Conservation (phyloP, 2,888 invertebrate species). For the Cataglyphis cursor region DNA sequence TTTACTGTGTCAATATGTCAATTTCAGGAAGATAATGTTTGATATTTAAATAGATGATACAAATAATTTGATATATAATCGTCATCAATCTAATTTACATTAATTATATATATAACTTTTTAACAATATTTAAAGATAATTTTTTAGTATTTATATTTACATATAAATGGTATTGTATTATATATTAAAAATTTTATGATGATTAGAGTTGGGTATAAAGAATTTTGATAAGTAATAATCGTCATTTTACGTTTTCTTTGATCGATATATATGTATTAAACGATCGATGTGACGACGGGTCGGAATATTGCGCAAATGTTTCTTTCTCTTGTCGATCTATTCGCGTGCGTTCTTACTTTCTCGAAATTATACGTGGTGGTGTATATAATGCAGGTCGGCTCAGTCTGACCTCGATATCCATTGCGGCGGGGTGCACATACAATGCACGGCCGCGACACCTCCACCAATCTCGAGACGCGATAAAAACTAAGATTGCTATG, state of each 20-base stretch:
- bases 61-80: neutral
- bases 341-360: slow-evolving; percentile 54
- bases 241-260: slow-evolving; percentile 35
- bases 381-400: slow-evolving; percentile 75
- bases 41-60: neutral
- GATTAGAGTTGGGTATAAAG: neutral
- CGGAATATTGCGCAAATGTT: slow-evolving; percentile 68
- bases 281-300: slow-evolving; percentile 48
- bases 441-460: slow-evolving; percentile 18
- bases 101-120: neutral
- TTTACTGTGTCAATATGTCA: slow-evolving; percentile 1
- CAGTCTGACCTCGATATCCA: slow-evolving; percentile 73
- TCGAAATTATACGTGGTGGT: slow-evolving; percentile 76
- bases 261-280: slow-evolving; percentile 66
- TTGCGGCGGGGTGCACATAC: neutral
- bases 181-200: neutral
- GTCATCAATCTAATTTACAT: neutral
- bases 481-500: slow-evolving; percentile 85
- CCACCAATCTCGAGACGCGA: slow-evolving; percentile 77
- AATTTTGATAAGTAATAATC: slow-evolving; percentile 11
- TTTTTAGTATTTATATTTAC: neutral
- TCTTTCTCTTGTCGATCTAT: slow-evolving; percentile 32
- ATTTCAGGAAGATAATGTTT: slow-evolving; percentile 15
- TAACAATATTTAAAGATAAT: neutral
- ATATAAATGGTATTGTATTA: neutral